Evolutionary conservation across 2,797 vertebrate species (phyloP).

Genomic region (Mycteria americana): DNA sequence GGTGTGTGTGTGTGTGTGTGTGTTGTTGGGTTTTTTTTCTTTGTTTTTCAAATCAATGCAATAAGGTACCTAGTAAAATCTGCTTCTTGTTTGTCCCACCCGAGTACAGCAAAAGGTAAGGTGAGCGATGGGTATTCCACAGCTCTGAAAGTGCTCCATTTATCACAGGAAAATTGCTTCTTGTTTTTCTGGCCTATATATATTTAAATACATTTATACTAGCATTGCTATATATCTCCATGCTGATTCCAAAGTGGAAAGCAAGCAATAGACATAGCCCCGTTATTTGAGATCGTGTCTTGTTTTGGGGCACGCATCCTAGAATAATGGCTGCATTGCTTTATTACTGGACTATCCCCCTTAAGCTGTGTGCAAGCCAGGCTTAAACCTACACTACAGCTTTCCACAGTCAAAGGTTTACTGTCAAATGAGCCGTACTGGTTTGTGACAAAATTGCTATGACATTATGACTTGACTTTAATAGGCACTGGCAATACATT

Average conservation of each 20-base stretch:
- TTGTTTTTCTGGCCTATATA: not conserved
- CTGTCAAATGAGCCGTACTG: not conserved
- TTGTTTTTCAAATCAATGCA: not conserved
- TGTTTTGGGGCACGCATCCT: not conserved
- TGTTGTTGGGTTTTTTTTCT: not conserved
- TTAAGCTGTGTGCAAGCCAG: not conserved
- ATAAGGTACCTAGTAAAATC: not conserved
- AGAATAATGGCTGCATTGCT: not conserved
- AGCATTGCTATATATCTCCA: not conserved
- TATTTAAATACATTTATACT: not conserved
- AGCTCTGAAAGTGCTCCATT: not conserved
- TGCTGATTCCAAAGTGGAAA: not conserved
- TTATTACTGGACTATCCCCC: not conserved
- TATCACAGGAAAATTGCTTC: not conserved
- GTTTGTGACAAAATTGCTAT: not conserved
- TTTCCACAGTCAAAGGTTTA: not conserved
- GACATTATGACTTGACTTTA: constrained; percentile 4
- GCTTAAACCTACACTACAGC: not conserved
- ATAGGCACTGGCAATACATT: not conserved
- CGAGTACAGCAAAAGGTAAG: not conserved
- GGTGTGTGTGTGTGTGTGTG: fast-evolving
- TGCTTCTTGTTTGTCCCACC: not conserved
- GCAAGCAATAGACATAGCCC: not conserved
- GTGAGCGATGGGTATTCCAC: not conserved
- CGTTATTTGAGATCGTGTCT: not conserved